Evolutionary conservation across 2,113 vertebrate species (phyloP).

Genomic region (Petaurus breviceps): DNA sequence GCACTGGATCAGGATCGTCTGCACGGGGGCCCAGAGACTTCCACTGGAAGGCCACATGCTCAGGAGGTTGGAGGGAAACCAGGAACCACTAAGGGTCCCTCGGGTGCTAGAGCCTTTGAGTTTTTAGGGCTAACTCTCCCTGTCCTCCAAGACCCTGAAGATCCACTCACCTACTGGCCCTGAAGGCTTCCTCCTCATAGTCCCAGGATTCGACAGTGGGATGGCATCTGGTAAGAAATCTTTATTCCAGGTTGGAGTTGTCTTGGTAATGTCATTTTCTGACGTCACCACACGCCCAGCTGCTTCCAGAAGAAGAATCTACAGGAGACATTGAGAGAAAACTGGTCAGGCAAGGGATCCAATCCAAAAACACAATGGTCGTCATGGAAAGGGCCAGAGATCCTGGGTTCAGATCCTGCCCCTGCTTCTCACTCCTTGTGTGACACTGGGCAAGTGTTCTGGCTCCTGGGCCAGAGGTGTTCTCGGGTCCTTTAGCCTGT

Average conservation of each 20-base stretch:
- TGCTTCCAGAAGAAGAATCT: constrained; percentile 90
- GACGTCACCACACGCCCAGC: constrained; percentile 63
- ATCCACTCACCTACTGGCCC: constrained; percentile 78
- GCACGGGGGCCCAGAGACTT: too few species aligned
- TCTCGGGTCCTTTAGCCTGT: not conserved
- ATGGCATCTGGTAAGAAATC: constrained; percentile 88
- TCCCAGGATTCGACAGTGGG: constrained; percentile 83
- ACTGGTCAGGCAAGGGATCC: not conserved
- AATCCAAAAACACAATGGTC: not conserved
- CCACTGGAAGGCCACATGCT: too few species aligned
- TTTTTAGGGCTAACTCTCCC: not conserved
- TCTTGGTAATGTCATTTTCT: constrained; percentile 80
- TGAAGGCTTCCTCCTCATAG: constrained; percentile 77
- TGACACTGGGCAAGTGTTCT: too few species aligned
- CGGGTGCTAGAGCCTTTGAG: not conserved
- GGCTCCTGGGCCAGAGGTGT: not conserved
- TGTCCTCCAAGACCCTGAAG: not conserved
- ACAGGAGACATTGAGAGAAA: not conserved
- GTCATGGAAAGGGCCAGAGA: not conserved
- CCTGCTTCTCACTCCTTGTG: too few species aligned
- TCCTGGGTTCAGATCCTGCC: not conserved
- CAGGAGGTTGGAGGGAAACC: too few species aligned
- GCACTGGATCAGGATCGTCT: too few species aligned
- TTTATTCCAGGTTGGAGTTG: constrained; percentile 85
- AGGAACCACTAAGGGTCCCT: not conserved